Conservation (phyloP, 1,140 invertebrate species). For the Melitaea cinxia region DNA sequence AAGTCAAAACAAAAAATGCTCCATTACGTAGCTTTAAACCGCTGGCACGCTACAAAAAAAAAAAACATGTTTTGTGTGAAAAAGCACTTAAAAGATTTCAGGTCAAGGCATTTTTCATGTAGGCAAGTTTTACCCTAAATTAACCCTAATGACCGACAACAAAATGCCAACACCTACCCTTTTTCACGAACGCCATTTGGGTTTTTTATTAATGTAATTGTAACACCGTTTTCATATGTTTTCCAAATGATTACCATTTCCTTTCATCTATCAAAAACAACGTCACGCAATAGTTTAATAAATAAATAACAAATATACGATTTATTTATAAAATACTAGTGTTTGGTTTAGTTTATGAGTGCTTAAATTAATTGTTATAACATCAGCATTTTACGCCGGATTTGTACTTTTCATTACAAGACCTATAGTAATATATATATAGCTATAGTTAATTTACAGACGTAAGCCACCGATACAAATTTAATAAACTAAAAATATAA, state of each 20-base stretch:
- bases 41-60: conserved; percentile 14
- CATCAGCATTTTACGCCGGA: too few species aligned
- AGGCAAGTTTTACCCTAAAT: conserved; percentile 39
- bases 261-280: conserved; percentile 15
- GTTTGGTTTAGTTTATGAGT: background rate
- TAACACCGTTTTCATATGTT: conserved; percentile 29
- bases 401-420: too few species aligned
- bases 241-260: conserved; percentile 20
- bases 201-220: conserved; percentile 44
- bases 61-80: conserved; percentile 31
- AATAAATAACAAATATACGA: background rate
- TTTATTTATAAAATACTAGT: background rate
- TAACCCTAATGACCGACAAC: conserved; percentile 44
- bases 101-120: conserved; percentile 35
- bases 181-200: conserved; percentile 25
- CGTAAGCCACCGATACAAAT: too few species aligned
- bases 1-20: background rate
- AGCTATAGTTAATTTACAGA: too few species aligned
- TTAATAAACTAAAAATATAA: too few species aligned
- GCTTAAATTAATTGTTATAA: too few species aligned
- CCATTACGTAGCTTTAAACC: conserved; percentile 6
- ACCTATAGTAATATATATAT: too few species aligned
- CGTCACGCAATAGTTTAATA: conserved; percentile 29
- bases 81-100: conserved; percentile 30
- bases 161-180: conserved; percentile 34